phyloP scores from a whole-genome alignment of 2,888 invertebrate species.

The Callosobruchus maculatus region DNA sequence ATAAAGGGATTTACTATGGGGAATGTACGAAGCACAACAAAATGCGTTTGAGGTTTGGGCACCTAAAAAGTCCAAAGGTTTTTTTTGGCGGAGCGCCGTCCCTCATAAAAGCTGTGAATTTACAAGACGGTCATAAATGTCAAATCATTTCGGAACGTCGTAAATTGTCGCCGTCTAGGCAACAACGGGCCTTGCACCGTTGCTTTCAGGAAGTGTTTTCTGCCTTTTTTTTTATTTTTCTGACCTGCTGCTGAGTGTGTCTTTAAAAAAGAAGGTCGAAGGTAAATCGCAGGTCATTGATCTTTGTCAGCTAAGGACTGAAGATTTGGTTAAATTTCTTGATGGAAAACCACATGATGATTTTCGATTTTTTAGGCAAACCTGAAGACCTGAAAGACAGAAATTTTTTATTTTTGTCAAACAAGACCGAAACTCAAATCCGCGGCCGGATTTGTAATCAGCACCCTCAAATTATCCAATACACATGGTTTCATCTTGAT shows the following conservation, averaged over 20 bases:
- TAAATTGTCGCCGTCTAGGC: slow-evolving; percentile 42
- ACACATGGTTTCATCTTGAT: no score
- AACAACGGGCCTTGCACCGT: slow-evolving; percentile 43
- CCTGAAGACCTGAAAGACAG: no score
- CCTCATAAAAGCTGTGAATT: slow-evolving; percentile 8
- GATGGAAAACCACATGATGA: no score
- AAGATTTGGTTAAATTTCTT: no score
- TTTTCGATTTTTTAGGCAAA: no score
- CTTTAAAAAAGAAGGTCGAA: background rate
- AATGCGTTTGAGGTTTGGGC: slow-evolving; percentile 9
- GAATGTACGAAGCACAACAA: background rate
- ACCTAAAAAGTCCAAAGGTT: slow-evolving; percentile 8
- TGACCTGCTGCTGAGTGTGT: background rate
- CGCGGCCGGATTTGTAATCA: no score
- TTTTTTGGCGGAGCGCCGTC: slow-evolving; percentile 4
- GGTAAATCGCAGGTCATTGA: background rate
- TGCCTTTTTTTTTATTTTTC: background rate
- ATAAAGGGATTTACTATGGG: background rate
- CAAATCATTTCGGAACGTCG: slow-evolving; percentile 22
- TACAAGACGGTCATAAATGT: slow-evolving; percentile 18
- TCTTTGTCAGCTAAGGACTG: no score
- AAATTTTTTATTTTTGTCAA: no score
- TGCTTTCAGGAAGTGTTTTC: slow-evolving; percentile 30
- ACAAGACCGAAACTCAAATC: no score
- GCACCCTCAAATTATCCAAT: no score